These are phyloP conservation scores for Prenolepis imparis DNA, from an alignment of 2,888 invertebrate species.

Conservation along the genomic window DNA sequence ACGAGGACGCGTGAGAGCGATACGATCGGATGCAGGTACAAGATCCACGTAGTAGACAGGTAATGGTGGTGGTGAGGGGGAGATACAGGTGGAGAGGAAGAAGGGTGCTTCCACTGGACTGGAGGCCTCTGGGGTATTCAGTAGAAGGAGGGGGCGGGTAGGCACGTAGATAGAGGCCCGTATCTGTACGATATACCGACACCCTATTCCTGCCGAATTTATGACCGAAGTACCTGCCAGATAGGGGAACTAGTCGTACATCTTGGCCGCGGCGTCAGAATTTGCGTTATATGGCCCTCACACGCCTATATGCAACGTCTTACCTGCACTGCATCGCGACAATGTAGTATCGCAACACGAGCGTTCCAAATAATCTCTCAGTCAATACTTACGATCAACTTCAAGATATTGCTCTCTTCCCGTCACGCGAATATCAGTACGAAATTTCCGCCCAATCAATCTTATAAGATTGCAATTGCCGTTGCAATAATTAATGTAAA, in stretches of 20 bases:
- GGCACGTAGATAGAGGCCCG: conserved; percentile 55
- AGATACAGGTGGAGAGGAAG: conserved; percentile 37
- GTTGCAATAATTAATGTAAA: background rate
- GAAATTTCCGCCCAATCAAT: too few relatives aligned
- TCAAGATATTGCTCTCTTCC: background rate
- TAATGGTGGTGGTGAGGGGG: conserved; percentile 25
- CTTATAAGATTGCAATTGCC: background rate
- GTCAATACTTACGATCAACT: background rate
- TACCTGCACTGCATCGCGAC: conserved; percentile 8
- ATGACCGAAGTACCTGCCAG: conserved; percentile 69
- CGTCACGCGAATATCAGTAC: background rate
- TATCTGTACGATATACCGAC: conserved; percentile 72
- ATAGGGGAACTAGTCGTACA: conserved; percentile 69
- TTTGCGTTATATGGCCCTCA: conserved; percentile 50
- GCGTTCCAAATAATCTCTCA: background rate
- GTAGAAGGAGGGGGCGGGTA: conserved; percentile 29
- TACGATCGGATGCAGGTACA: conserved; percentile 51
- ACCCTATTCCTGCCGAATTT: conserved; percentile 76
- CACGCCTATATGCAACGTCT: conserved; percentile 35
- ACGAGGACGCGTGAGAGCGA: conserved; percentile 27
- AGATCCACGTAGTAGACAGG: conserved; percentile 41
- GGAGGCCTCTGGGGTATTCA: conserved; percentile 68
- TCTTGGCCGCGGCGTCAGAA: conserved; percentile 64
- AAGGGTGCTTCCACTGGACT: conserved; percentile 45
- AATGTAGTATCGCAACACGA: background rate